Evolutionary conservation across 2,888 invertebrate genomes (phyloP), one percentile per base, ranked within the genome.

Genomic region (Ypsolopha scabrella): DNA sequence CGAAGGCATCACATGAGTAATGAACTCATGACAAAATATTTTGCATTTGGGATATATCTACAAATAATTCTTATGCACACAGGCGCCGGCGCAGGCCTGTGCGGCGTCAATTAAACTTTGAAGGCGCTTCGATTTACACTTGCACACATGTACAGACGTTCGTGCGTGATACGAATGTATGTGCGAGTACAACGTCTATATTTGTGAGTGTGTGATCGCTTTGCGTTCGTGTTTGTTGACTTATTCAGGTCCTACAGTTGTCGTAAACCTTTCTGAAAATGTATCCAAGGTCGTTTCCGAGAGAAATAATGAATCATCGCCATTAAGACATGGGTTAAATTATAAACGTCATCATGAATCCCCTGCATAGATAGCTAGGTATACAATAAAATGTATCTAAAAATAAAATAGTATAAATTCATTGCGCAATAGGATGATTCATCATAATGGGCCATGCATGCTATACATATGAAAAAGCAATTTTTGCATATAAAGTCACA

Each of bases 171-270:
- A 58, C 48, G 57, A 53, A 46, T 46, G 49, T 36, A 55, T 54
- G 58, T 63, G 59, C 64, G 67, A 54, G 67, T 64, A 50, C 51
- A 51, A 58, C 65, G 60, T 72, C 60, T 56, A 62, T 58, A 70
- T 65, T 24, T 68, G 56, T 57, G 60, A 60, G 61, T 62, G 73
- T 76, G 70, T 73, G 64, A 49, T 61, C 59, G 57, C 41, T 60
- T 59, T 58, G 55, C 55, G 57, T 62, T 58, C 60, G 68, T 75
- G 67, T 73, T 65, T 53, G 65, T 59, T 55, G 54, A 62, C 57
- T 60, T 65, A 72, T 70, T 72, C 65, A 72, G 67, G 66, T 67
- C 67, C 58, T 58, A 54, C 72, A 79, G 74, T 50, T 60, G 66
- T 64, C 54, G 53, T 48, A 49, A 72, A 76, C 71, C 67, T 66